Conservation (phyloP, 2,797 vertebrate genomes). For the Lycodopsis pacificus region DNA sequence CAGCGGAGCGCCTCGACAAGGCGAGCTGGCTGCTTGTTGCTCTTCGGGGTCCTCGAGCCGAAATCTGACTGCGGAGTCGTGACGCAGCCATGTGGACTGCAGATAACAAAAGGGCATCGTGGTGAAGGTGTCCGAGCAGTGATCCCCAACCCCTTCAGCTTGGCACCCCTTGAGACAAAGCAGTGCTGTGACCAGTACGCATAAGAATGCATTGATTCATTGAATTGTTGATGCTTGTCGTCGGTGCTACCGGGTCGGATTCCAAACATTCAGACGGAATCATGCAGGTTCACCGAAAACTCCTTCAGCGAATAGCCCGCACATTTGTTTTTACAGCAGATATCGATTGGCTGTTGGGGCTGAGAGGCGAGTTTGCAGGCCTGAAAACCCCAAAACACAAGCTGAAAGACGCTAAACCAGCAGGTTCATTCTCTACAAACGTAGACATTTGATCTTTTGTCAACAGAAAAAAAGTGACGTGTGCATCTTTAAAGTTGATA, state of each 20-base stretch:
- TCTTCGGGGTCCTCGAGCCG: slow-evolving; percentile 7
- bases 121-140: background rate
- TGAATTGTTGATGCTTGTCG: no score
- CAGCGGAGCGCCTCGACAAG: slow-evolving; percentile 55
- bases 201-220: background rate
- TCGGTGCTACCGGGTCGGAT: no score
- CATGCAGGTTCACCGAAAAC: no score
- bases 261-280: no score
- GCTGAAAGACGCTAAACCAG: background rate
- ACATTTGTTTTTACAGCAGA: no score
- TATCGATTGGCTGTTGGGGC: background rate
- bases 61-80: slow-evolving; percentile 6
- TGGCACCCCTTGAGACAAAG: background rate
- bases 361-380: background rate
- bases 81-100: slow-evolving; percentile 3
- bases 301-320: no score
- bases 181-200: background rate
- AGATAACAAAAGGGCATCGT: slow-evolving; percentile 7
- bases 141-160: background rate
- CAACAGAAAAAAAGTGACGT: background rate
- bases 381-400: background rate
- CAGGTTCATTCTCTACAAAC: background rate
- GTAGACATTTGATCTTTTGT: background rate
- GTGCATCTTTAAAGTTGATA: background rate
- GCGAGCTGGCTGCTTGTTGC: slow-evolving; percentile 13